Percentiles rank a stretch among this genome's conserved stretches.
Conservation (phyloP, 2,888 invertebrate genomes). For the Petrolisthes manimaculis region DNA sequence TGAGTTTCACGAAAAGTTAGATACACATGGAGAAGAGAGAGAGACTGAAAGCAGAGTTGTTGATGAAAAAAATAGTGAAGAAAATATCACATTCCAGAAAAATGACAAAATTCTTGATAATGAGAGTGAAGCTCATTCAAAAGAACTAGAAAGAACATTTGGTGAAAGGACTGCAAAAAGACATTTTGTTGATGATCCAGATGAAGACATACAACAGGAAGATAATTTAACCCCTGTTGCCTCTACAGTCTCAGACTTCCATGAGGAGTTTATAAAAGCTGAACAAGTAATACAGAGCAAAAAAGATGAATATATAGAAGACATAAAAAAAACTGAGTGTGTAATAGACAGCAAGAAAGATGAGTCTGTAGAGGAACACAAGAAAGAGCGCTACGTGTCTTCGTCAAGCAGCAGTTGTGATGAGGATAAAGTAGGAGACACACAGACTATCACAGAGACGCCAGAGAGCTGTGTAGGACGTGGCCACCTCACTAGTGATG, state of each 20-base stretch:
- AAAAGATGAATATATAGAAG: slow-evolving; percentile 19
- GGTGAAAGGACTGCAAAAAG: slow-evolving; percentile 4
- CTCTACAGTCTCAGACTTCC: background rate
- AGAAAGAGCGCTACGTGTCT: slow-evolving; percentile 31
- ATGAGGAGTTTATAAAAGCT: slow-evolving; percentile 6
- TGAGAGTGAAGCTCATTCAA: background rate
- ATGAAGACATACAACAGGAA: background rate
- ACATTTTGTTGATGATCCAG: background rate
- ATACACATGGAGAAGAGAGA: background rate
- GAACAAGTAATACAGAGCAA: background rate
- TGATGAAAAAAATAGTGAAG: background rate
- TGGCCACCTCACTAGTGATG: slow-evolving; percentile 44
- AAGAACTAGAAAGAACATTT: background rate
- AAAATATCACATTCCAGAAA: background rate
- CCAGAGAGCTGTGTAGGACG: slow-evolving; percentile 23
- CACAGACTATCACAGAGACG: slow-evolving; percentile 46
- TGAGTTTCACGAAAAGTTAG: background rate
- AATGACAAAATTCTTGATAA: background rate
- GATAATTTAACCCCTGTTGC: background rate
- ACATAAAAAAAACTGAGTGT: no score
- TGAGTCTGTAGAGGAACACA: background rate
- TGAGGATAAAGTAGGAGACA: slow-evolving; percentile 52
- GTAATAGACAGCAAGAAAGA: no score
- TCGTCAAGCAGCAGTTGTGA: slow-evolving; percentile 43
- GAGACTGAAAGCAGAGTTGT: background rate